These are phyloP conservation scores for Hydractinia echinata DNA, from an alignment of 30 jellyfish, hydroid and myxozoan genomes.

Conservation along the genomic window DNA sequence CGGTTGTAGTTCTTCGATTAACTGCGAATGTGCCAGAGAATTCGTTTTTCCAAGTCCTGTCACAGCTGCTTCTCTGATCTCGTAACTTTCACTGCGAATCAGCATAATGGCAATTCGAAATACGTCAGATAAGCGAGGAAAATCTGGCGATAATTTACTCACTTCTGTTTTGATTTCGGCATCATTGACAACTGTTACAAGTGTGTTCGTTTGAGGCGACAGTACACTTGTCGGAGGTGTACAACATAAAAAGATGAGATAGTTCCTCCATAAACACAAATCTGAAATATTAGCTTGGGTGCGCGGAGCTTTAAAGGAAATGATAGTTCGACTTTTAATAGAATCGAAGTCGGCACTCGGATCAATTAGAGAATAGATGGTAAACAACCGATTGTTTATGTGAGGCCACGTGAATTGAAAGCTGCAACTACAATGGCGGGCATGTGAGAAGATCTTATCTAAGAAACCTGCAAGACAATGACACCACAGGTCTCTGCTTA, in stretches of 20 bases:
- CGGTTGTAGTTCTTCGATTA: conserved; percentile 87
- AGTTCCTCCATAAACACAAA: conserved; percentile 92
- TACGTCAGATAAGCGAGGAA: conserved; percentile 72
- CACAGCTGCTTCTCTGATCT: conserved; percentile 96
- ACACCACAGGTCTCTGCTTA: conserved; percentile 94
- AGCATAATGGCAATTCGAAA: conserved; percentile 75
- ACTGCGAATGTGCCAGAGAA: conserved; percentile 89
- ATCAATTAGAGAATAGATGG: conserved; percentile 72
- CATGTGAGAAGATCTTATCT: conserved; percentile 57
- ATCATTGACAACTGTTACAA: conserved; percentile 43
- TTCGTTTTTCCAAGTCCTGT: conserved; percentile 95
- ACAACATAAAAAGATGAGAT: conserved; percentile 85
- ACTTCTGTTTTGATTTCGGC: conserved; percentile 54
- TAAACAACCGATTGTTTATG: conserved; percentile 67
- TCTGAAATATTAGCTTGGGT: conserved; percentile 76
- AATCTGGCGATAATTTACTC: conserved; percentile 47
- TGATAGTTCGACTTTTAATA: conserved; percentile 82
- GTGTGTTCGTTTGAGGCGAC: conserved; percentile 34
- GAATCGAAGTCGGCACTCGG: conserved; percentile 97
- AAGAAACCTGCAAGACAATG: conserved; percentile 92
- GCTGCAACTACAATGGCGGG: conserved; percentile 73
- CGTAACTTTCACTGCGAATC: conserved; percentile 85
- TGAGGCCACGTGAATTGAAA: conserved; percentile 92
- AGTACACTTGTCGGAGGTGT: conserved; percentile 84
- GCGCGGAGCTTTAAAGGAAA: conserved; percentile 87